These are phyloP conservation scores for Alectoris magna DNA, from an alignment of 2,797 vertebrate genomes.

Conservation along the genomic window DNA sequence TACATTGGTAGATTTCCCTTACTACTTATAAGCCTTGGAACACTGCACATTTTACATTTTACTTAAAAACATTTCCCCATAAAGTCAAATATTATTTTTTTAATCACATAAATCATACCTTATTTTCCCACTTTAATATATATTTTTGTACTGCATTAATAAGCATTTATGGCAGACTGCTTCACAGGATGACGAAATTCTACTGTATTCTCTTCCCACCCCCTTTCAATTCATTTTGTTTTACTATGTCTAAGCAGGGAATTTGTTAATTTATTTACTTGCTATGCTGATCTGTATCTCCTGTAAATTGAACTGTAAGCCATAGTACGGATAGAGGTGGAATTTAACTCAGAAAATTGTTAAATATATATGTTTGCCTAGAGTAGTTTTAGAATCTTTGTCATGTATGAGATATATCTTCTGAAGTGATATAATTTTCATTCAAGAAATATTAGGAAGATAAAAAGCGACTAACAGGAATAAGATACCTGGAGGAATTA, in stretches of 20 bases:
- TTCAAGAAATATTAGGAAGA: neutral
- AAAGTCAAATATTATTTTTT: neutral
- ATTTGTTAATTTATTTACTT: neutral
- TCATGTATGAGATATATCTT: neutral
- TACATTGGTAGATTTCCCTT: slow-evolving; percentile 37
- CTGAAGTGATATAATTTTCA: neutral
- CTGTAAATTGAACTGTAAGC: neutral
- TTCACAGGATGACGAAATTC: neutral
- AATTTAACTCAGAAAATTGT: neutral
- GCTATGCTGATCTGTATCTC: neutral
- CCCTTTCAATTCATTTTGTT: neutral
- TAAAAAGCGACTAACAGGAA: neutral
- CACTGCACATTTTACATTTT: neutral
- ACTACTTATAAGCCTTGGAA: slow-evolving; percentile 34
- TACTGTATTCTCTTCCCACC: neutral
- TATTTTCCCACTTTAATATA: neutral
- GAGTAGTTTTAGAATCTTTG: neutral
- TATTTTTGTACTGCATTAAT: neutral
- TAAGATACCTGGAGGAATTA: neutral
- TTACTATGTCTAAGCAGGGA: neutral
- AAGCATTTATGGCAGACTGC: neutral
- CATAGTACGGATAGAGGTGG: neutral
- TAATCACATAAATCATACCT: neutral
- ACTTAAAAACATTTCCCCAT: too few relatives aligned
- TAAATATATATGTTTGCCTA: neutral